These are phyloP conservation scores for Yasuhikotakia modesta DNA, from an alignment of 2,797 vertebrate genomes.

Conservation along the genomic window DNA sequence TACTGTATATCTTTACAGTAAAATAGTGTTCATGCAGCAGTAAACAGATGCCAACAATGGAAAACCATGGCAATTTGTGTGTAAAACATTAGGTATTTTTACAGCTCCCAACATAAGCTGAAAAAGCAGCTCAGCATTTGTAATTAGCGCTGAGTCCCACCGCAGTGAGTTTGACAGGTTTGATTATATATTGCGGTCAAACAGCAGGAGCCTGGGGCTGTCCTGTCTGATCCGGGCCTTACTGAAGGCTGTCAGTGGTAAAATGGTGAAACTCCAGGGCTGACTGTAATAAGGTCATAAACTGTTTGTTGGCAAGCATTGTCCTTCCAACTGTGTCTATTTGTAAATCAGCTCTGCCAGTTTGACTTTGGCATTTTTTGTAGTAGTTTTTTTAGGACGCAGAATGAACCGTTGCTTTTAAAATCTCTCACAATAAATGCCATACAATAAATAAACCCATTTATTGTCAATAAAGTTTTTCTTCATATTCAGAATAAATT, in stretches of 20 bases:
- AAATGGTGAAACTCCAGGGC: constrained; percentile 27
- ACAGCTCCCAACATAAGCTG: background rate
- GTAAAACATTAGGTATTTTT: background rate
- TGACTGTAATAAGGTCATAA: constrained; percentile 24
- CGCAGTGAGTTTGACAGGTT: constrained; percentile 24
- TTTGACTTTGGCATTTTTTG: constrained; percentile 12
- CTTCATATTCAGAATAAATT: constrained; percentile 14
- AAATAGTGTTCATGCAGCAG: too few relatives aligned
- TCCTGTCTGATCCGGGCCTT: background rate
- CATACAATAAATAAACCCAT: background rate
- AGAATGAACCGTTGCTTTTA: background rate
- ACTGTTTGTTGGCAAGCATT: constrained; percentile 9
- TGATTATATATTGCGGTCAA: constrained; percentile 30
- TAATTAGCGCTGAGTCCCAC: constrained; percentile 8
- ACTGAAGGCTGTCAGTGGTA: background rate
- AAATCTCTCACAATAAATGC: background rate
- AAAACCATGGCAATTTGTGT: too few relatives aligned
- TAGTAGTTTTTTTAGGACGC: background rate
- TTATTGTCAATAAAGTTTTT: background rate
- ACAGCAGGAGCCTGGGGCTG: constrained; percentile 19
- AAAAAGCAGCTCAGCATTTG: constrained; percentile 8
- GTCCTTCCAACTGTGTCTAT: constrained; percentile 26
- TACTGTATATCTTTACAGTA: too few relatives aligned
- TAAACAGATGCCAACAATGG: too few relatives aligned
- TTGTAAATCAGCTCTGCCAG: constrained; percentile 5